A percentile compares a stretch with the other conserved stretches of the same genome.
These are phyloP conservation scores for Tiaroga cobitis DNA, from an alignment of 2,797 vertebrate species.

Conservation along the genomic window DNA sequence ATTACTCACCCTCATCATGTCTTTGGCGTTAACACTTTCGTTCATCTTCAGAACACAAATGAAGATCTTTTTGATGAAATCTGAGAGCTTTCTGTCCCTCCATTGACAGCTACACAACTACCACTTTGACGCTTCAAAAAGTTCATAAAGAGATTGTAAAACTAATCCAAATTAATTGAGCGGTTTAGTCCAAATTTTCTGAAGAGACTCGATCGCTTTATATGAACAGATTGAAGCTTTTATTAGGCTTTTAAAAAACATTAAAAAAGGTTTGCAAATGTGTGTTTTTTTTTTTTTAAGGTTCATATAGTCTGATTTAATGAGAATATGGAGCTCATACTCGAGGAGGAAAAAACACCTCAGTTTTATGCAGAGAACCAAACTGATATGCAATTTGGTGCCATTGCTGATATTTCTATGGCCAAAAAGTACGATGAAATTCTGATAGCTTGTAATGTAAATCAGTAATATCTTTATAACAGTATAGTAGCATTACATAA, in stretches of 20 bases:
- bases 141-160: too few relatives aligned
- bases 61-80: too few relatives aligned
- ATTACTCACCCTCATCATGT: too few relatives aligned
- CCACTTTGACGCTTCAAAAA: too few relatives aligned
- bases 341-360: background rate
- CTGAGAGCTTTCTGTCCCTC: too few relatives aligned
- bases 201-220: too few relatives aligned
- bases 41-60: too few relatives aligned
- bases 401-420: background rate
- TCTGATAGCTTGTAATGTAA: background rate
- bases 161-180: too few relatives aligned
- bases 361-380: background rate
- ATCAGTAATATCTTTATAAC: background rate
- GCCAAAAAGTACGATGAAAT: background rate
- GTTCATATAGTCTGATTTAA: background rate
- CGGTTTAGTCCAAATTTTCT: too few relatives aligned
- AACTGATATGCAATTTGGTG: background rate
- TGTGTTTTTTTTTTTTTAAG: background rate
- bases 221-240: background rate
- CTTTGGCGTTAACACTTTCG: too few relatives aligned
- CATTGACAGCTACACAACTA: too few relatives aligned
- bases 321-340: background rate
- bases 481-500: background rate
- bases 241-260: background rate
- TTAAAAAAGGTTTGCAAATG: background rate